Conservation (phyloP, 2,113 vertebrate species). For the Triplophysa dalaica region DNA sequence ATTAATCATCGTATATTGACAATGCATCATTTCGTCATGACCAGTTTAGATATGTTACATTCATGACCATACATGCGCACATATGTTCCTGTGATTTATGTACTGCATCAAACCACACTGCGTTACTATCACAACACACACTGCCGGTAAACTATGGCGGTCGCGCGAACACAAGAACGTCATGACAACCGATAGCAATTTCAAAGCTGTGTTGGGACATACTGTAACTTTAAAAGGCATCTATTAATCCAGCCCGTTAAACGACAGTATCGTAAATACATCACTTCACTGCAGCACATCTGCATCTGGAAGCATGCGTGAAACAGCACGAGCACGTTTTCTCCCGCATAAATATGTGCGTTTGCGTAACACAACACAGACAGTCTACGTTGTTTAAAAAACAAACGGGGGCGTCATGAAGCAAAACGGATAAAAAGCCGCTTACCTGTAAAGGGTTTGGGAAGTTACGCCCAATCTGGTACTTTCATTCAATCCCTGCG, state of each 20-base stretch:
- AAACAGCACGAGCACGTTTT: not conserved
- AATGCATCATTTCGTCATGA: too few relatives aligned
- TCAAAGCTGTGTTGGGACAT: not conserved
- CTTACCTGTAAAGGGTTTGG: conserved; percentile 2
- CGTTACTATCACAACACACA: not conserved
- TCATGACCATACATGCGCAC: too few relatives aligned
- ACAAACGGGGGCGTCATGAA: not conserved
- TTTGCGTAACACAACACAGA: not conserved
- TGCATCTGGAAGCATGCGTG: not conserved
- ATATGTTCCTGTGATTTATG: not conserved
- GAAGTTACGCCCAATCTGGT: not conserved
- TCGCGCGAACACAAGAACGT: not conserved
- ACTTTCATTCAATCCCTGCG: conserved; percentile 8
- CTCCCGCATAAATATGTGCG: not conserved
- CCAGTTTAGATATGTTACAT: not conserved
- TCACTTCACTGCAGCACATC: not conserved
- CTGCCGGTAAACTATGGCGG: not conserved
- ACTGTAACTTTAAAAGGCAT: not conserved
- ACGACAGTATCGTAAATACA: not conserved
- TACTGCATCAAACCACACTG: conserved; percentile 1
- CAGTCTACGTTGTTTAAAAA: not conserved
- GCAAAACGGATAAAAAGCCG: not conserved
- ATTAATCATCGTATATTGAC: too few relatives aligned
- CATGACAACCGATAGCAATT: not conserved
- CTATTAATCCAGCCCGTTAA: not conserved